Evolutionary conservation across 2,113 vertebrate genomes (phyloP), one percentile per base, ranked within the genome.

Genomic region (Bubo blakistoni): DNA sequence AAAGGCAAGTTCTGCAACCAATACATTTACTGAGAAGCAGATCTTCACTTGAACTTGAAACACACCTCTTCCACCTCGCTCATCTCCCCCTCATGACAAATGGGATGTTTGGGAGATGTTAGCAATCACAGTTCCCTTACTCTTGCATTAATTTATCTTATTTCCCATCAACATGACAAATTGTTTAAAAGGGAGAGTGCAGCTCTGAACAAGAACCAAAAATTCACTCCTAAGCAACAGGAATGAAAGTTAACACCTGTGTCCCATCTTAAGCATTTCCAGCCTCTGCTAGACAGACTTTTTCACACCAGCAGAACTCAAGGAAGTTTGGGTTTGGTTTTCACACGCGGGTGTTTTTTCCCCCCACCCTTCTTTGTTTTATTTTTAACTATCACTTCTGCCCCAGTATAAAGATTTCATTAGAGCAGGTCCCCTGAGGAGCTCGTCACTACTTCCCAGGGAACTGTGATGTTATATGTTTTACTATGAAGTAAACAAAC

Each of bases 301-400:
- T 76, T 76, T 30, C 12, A 69, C 17, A 69, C 9, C 9, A 11
- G 25, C 1, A 47, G 24, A 34, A 74, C 4, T 2, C 14, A 72
- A 61, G 14, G 15, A 88, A 80, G 4, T 6, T 13, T 13, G 30
- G 13, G 1, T 7, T 3, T 6, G 21, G 3, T 32, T 44, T 74
- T 55, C 17, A 34, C 9, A 26, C 42, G 27, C 3, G 6, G 6
- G 5, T n/a, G 0, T 13, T n/a, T 10, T 51, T 2, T 3, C 4
- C 12, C 22, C 2, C 12, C 19, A 3, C 4, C 9, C 11, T 20
- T 30, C 20, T 34, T 63, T 25, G 15, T 9, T 52, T 61, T 32
- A 10, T 30, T 78, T 85, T 95, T 55, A 82, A 34, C 34, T 63
- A 9, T 19, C 36, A 29, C 13, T 81, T 63, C 52, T 70, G 36